Evolutionary conservation across 2,113 vertebrate genomes (phyloP), one percentile per base, ranked within the genome.

Genomic region (Python bivittatus): DNA sequence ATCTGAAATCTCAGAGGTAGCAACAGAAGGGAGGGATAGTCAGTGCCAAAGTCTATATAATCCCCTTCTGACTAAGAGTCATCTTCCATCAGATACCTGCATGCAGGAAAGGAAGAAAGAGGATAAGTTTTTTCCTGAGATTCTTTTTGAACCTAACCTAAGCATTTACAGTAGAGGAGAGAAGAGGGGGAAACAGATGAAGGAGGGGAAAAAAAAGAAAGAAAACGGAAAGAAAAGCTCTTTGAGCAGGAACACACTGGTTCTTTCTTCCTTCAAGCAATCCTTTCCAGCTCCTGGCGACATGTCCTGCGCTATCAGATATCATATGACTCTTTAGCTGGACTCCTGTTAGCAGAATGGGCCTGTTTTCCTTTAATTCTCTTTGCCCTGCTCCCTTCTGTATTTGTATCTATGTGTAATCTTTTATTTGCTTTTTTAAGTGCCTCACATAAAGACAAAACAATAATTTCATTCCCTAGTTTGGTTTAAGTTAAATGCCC

Each of bases 261-360:
- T 97, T 97, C 98, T 98, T 98, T 98, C 98, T 98, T 98, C 97
- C 98, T 98, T 96, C 97, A 98, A 98, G 98, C 98, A 98, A 97
- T 97, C 97, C 97, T 97, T 97, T 98, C 97, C 96, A 97, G 97
- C 97, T 97, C 97, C 98, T 98, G 98, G 98, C 98, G 97, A 98
- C 95, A 96, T 97, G 97, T 98, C 98, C 98, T 97, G 97, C 96
- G 96, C 97, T 98, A 98, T 98, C 98, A 97, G 97, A 98, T 98
- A 98, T 98, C 98, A 98, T 97, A 98, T 98, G 97, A 98, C 97
- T 98, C 97, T 98, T 97, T 98, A 97, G 97, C 97, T 98, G 98
- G 98, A 97, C 97, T 98, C 97, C 97, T 96, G 97, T 97, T 98
- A 96, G 97, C 97, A 98, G 97, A 97, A 98, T 98, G 97, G 96